Base-by-base conservation (phyloP, 2,888 invertebrate species). In the Amphiduros pacificus region DNA sequence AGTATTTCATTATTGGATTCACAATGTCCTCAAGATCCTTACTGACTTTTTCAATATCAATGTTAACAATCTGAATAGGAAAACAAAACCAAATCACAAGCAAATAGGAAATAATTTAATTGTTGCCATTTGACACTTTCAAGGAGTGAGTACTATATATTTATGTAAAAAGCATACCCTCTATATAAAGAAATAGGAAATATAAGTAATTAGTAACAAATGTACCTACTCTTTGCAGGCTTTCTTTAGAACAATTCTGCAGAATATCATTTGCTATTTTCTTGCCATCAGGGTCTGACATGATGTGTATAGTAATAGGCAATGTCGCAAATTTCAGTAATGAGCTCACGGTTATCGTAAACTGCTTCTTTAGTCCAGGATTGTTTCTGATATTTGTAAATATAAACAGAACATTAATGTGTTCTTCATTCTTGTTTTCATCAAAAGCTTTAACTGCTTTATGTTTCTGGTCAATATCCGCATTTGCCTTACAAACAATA, bases 1-100 rank as follows among this genome's bases (percentile, higher is more conserved):
- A 91, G 77, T 88, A 87, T 6, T 88, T 87, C 67, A 88, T 88
- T 87, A 91, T 87, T 27, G 86, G 85, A 29, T 85, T 81, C 2
- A 90, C 87, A 69, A 90, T 87, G 71, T 87, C 87, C 36, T 86
- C 83, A 59, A 90, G 85, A 71, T 86, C 83, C 27, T 81, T 80
- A 0, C 88, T 87, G 67, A 88, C 83, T 56, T 85, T 82, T 69
- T 87, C 85, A 28, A 90, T 86, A 80, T 90, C 86, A 68, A 90
- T 87, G 73, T 87, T 87, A 58, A 79, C 77, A 59, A 87, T 77
- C 87, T 87, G 73, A 3, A 79, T 78, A 41, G 24, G 55, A 41
- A 53, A 53, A 40, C n/a, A 61, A 64, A n/a, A n/a, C n/a, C n/a
- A n/a, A n/a, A n/a, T n/a, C n/a, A n/a, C n/a, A n/a, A n/a, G n/a